Base-by-base conservation (phyloP, 1,140 invertebrate genomes). In the Sarcophaga peregrina region DNA sequence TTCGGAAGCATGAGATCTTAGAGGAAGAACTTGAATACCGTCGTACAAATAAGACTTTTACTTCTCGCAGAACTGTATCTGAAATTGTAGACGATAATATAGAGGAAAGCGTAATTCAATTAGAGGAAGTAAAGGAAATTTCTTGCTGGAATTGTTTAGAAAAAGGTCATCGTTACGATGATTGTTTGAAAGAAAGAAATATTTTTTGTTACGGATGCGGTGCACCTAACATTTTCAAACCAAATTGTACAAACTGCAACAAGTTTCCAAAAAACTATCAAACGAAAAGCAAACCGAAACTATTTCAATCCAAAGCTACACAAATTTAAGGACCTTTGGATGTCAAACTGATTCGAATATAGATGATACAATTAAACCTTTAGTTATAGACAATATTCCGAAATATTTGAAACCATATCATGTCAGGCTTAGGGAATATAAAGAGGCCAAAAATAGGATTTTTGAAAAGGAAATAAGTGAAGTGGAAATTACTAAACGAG, bases 141-240 rank as follows among this genome's bases (percentile, higher is more conserved):
- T 7, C 45, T 6, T 74, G 72, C 45, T 74, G 72, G 72, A 74
- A 74, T 13, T 74, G 72, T 10, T 9, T 13, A 11, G 45, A 74
- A 45, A 45, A 6, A 5, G 72, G 72, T 37, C 72, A 74, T 45
- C 17, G 72, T 7, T 74, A 25, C 8, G 20, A 74, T 13, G 72
- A 74, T 74, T 74, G 72, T 37, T 37, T 74, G 8, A 11, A 10
- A 9, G 72, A 74, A 13, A 25, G 72, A 4, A 74, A 10, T 8
- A 74, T 74, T 10, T 74, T 74, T 10, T 74, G 72, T 74, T 74
- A 74, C 45, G 72, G 72, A 13, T 74, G 72, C 15, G 72, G 72
- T 37, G 10, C 72, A 5, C 72, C 72, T 8, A 45, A 74, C 25
- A 74, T 13, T 5, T 74, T 45, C 11, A 74, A 74, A 25, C 72